phyloP scores from a whole-genome alignment of 2,888 invertebrate species.

The Sepioteuthis lessoniana region DNA sequence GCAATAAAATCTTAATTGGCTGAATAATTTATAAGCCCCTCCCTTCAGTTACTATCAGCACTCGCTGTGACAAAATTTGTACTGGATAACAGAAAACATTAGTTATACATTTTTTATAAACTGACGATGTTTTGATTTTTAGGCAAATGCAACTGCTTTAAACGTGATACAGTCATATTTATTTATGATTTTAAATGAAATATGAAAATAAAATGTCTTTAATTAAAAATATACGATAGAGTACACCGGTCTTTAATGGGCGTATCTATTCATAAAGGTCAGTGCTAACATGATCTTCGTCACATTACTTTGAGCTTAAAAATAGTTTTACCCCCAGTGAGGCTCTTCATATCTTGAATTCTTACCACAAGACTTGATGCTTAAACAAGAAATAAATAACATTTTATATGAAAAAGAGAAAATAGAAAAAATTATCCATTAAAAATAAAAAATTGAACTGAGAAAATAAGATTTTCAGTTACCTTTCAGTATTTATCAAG shows the following conservation, averaged over 20 bases:
- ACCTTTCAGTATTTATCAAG: background rate
- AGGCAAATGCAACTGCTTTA: background rate
- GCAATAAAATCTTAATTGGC: constrained; percentile 33
- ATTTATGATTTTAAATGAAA: background rate
- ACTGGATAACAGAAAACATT: background rate
- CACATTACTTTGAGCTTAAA: background rate
- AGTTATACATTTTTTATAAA: background rate
- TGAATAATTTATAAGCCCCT: constrained; percentile 21
- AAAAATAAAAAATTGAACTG: too few relatives aligned
- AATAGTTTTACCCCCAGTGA: background rate
- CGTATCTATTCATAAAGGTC: background rate
- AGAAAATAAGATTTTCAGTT: too few relatives aligned
- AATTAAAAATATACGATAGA: background rate
- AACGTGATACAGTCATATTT: background rate
- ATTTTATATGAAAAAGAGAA: background rate
- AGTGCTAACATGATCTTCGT: background rate
- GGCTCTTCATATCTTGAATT: background rate
- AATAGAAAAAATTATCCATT: background rate
- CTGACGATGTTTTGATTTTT: background rate
- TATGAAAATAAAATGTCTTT: background rate
- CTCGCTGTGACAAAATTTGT: background rate
- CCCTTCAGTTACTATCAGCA: background rate
- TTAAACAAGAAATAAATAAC: background rate
- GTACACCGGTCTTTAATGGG: background rate
- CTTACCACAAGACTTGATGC: background rate